A percentile compares a stretch with the other conserved stretches of the same genome.
phyloP scores from a whole-genome alignment of 2,888 invertebrate species.

The Leptopilina myrica region DNA sequence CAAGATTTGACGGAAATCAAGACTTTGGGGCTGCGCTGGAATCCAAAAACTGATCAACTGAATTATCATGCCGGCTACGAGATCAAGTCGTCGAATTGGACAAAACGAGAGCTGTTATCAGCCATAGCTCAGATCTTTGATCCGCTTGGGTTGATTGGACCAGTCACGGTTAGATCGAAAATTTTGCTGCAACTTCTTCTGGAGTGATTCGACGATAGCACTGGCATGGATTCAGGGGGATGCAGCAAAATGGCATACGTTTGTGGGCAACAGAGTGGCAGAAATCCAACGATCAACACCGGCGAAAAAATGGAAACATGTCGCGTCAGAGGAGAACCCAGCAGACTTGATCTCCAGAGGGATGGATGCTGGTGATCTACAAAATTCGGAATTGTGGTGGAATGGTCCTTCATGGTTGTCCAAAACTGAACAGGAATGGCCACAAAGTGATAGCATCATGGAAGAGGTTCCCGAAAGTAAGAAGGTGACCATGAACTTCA shows the following conservation, averaged over 20 bases:
- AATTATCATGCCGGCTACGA: no score
- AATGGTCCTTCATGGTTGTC: constrained; percentile 39
- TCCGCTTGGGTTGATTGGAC: no score
- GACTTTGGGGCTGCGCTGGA: no score
- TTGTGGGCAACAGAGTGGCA: constrained; percentile 34
- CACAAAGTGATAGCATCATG: background rate
- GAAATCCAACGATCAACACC: constrained; percentile 27
- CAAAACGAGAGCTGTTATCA: no score
- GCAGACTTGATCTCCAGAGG: constrained; percentile 38
- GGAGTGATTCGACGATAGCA: background rate
- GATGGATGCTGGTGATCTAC: constrained; percentile 3
- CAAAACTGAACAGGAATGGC: background rate
- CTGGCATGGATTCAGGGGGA: background rate
- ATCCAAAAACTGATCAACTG: no score
- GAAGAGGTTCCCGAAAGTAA: background rate
- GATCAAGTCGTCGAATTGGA: no score
- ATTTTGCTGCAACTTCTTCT: background rate
- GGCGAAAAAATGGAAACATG: constrained; percentile 51
- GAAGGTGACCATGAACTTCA: background rate
- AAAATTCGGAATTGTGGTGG: constrained; percentile 41
- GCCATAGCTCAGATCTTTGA: no score
- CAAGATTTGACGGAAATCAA: no score
- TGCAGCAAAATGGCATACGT: constrained; percentile 24
- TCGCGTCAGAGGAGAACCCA: constrained; percentile 44
- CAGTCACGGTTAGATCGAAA: no score